Percentiles rank a stretch among this genome's conserved stretches.
phyloP scores from a whole-genome alignment of 2,113 vertebrate species.

The Reinhardtius hippoglossoides region DNA sequence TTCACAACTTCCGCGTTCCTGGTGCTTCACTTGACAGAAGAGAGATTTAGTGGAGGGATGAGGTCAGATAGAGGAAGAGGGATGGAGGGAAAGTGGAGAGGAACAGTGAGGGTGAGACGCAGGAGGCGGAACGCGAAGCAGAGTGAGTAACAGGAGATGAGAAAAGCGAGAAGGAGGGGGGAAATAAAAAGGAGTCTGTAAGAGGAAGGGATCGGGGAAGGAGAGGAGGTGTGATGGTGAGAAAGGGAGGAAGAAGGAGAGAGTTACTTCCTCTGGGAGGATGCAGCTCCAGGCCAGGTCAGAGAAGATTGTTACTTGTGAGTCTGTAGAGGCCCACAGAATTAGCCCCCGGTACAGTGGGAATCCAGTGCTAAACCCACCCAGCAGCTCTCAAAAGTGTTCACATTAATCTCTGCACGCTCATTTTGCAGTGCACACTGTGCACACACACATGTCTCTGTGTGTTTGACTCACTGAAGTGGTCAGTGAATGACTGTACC shows the following conservation, averaged over 20 bases:
- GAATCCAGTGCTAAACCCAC: slow-evolving; percentile 75
- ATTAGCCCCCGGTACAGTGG: slow-evolving; percentile 60
- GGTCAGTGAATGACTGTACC: slow-evolving; percentile 23
- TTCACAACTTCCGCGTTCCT: slow-evolving; percentile 83
- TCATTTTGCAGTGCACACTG: slow-evolving; percentile 10
- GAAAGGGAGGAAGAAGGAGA: slow-evolving; percentile 42
- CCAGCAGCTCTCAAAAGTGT: slow-evolving; percentile 67
- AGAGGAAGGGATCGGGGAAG: slow-evolving; percentile 14
- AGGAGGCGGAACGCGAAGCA: slow-evolving; percentile 19
- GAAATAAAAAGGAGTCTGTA: slow-evolving; percentile 24
- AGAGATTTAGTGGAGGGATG: slow-evolving; percentile 83
- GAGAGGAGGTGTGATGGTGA: slow-evolving; percentile 23
- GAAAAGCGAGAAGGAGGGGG: slow-evolving; percentile 27
- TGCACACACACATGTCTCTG: slow-evolving; percentile 22
- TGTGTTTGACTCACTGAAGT: slow-evolving; percentile 51
- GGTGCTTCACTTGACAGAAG: slow-evolving; percentile 78
- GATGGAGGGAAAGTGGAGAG: slow-evolving; percentile 54
- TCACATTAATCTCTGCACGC: slow-evolving; percentile 54
- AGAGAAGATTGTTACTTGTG: slow-evolving; percentile 77
- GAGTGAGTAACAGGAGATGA: slow-evolving; percentile 47
- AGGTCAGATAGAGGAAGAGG: slow-evolving; percentile 79
- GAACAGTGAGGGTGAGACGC: slow-evolving; percentile 26
- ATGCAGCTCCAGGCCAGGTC: slow-evolving; percentile 63
- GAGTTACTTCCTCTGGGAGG: slow-evolving; percentile 71
- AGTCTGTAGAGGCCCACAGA: slow-evolving; percentile 66